These are phyloP conservation scores for Drosophila obscura DNA, from an alignment of 1,140 invertebrate species.

Conservation along the genomic window DNA sequence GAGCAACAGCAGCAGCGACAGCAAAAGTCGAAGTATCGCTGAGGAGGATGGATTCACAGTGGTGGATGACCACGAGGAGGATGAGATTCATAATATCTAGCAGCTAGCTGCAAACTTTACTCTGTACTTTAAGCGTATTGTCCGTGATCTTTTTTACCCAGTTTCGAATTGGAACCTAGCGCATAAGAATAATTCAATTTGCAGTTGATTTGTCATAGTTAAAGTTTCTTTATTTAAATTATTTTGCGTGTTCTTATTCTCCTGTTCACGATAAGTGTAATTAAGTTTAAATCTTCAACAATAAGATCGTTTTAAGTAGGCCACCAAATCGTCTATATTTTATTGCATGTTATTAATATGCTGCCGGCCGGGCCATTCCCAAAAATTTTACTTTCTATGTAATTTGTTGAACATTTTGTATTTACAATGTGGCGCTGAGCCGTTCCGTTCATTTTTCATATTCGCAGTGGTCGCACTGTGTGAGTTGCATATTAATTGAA, in stretches of 20 bases:
- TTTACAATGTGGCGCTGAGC: constrained; percentile 61
- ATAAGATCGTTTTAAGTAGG: constrained; percentile 73
- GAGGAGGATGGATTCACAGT: constrained; percentile 56
- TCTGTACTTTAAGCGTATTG: constrained; percentile 28
- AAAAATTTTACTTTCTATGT: constrained; percentile 58
- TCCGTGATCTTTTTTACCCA: constrained; percentile 37
- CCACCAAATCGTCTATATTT: constrained; percentile 48
- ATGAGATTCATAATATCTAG: constrained; percentile 29
- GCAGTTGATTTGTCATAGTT: constrained; percentile 63
- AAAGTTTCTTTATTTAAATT: constrained; percentile 76
- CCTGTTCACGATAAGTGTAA: constrained; percentile 75
- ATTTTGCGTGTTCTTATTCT: constrained; percentile 69
- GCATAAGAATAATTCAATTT: constrained; percentile 14
- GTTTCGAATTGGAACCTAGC: not conserved
- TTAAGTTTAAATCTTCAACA: constrained; percentile 78
- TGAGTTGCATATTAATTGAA: constrained; percentile 74
- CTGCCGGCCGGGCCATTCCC: constrained; percentile 40
- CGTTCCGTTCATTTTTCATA: constrained; percentile 21
- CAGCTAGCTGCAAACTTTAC: not conserved
- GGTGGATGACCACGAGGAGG: constrained; percentile 52
- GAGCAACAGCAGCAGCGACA: constrained; percentile 6
- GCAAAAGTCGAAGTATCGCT: not conserved
- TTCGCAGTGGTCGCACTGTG: constrained; percentile 53
- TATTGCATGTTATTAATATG: constrained; percentile 45
- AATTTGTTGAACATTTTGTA: constrained; percentile 66